Conservation (phyloP, 2,888 invertebrate genomes). For the Synanthedon andrenaeformis region DNA sequence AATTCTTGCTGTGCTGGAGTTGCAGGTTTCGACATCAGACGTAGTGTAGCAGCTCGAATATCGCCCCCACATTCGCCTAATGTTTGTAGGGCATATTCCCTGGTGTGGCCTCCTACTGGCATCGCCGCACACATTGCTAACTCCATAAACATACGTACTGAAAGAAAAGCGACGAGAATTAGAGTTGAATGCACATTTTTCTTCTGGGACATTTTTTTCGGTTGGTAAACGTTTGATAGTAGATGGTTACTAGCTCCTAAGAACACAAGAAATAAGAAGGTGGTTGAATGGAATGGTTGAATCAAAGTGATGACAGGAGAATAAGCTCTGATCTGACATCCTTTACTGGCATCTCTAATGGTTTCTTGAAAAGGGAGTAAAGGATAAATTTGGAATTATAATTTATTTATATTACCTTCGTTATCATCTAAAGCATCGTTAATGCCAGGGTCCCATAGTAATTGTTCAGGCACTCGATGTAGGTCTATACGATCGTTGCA, state of each 20-base stretch:
- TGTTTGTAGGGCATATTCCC: slow-evolving; percentile 92
- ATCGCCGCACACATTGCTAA: slow-evolving; percentile 95
- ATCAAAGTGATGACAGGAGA: too few relatives aligned
- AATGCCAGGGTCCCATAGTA: slow-evolving; percentile 90
- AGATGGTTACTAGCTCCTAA: too few relatives aligned
- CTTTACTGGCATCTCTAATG: too few relatives aligned
- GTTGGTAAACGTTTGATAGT: too few relatives aligned
- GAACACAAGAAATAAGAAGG: too few relatives aligned
- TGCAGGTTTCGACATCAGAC: slow-evolving; percentile 81
- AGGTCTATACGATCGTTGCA: slow-evolving; percentile 60
- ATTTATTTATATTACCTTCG: slow-evolving; percentile 70
- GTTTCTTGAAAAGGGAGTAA: too few relatives aligned
- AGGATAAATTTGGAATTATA: too few relatives aligned
- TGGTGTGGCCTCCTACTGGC: slow-evolving; percentile 93
- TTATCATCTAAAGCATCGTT: slow-evolving; percentile 76
- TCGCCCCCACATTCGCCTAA: slow-evolving; percentile 89
- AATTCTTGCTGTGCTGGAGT: slow-evolving; percentile 74
- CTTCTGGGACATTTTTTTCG: too few relatives aligned
- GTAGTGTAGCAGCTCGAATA: slow-evolving; percentile 88
- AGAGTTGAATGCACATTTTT: background rate
- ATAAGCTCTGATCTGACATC: too few relatives aligned
- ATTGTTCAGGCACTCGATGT: slow-evolving; percentile 75
- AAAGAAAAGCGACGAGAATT: background rate
- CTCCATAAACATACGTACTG: slow-evolving; percentile 94
- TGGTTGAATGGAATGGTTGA: too few relatives aligned